Evolutionary conservation across 2,113 vertebrate genomes (phyloP).

Genomic region (Stictonetta naevosa): DNA sequence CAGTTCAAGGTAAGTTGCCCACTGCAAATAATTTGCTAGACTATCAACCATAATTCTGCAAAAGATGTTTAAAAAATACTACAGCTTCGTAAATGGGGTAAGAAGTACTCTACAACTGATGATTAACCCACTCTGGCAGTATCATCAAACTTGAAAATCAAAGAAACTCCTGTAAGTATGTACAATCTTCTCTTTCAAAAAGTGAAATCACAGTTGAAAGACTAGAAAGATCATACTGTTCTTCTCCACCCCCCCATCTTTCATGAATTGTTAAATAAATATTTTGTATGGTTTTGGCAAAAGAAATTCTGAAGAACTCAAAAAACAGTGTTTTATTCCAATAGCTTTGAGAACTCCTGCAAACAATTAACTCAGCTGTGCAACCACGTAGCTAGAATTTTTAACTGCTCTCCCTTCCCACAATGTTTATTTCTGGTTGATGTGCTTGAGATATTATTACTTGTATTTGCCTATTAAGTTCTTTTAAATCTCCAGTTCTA

Average conservation of each 20-base stretch:
- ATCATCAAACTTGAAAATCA: background rate
- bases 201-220: background rate
- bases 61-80: background rate
- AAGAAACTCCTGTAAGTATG: background rate
- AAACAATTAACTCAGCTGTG: constrained; percentile 66
- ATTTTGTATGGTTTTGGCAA: constrained; percentile 11
- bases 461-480: background rate
- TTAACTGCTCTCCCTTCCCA: constrained; percentile 34
- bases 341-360: constrained; percentile 45
- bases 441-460: background rate
- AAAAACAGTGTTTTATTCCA: constrained; percentile 30
- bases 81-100: background rate
- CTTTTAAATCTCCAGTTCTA: background rate
- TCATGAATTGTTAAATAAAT: constrained; percentile 8
- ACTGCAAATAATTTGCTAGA: background rate
- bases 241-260: background rate
- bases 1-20: background rate
- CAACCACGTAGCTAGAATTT: constrained; percentile 43
- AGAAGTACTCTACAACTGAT: background rate
- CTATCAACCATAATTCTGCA: background rate
- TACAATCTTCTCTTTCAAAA: background rate
- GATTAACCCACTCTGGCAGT: background rate
- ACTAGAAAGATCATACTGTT: background rate
- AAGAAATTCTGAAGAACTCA: constrained; percentile 12
- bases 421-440: constrained; percentile 4